Percentiles rank a stretch among this genome's conserved stretches.
phyloP scores from a whole-genome alignment of 2,797 vertebrate species.

The Gambelia wislizenii region DNA sequence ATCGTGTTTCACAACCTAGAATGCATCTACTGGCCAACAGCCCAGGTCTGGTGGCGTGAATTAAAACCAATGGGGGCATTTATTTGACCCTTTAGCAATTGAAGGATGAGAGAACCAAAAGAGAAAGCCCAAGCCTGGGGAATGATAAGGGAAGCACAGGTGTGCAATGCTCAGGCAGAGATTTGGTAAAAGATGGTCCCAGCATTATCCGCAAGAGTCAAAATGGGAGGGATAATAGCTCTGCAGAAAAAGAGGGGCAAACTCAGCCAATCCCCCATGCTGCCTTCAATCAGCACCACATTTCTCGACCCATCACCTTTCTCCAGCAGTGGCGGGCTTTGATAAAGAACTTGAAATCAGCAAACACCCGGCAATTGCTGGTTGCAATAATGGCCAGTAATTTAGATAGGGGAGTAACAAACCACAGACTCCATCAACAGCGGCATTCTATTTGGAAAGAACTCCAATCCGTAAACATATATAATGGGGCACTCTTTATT shows the following conservation, averaged over 20 bases:
- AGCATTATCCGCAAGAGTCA: not conserved
- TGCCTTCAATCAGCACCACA: not conserved
- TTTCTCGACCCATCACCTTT: conserved; percentile 54
- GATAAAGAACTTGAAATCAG: conserved; percentile 54
- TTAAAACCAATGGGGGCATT: not conserved
- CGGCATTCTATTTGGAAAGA: conserved; percentile 59
- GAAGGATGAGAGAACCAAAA: not conserved
- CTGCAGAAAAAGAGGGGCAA: not conserved
- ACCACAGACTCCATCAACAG: conserved; percentile 57
- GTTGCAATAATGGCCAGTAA: conserved; percentile 68
- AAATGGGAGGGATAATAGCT: not conserved
- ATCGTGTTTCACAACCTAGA: no score
- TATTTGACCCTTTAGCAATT: not conserved
- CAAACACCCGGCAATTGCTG: conserved; percentile 63
- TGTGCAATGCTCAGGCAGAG: not conserved
- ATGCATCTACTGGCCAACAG: no score
- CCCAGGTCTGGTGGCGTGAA: not conserved
- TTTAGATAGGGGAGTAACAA: conserved; percentile 66
- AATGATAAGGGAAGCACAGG: not conserved
- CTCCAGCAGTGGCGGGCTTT: conserved; percentile 20
- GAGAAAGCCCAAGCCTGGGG: not conserved
- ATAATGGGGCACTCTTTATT: conserved; percentile 53
- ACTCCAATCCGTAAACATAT: conserved; percentile 55
- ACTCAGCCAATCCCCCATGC: not conserved
- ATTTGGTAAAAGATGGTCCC: not conserved